Conservation (phyloP, 2,888 invertebrate genomes). For the Phymatocera aterrima region DNA sequence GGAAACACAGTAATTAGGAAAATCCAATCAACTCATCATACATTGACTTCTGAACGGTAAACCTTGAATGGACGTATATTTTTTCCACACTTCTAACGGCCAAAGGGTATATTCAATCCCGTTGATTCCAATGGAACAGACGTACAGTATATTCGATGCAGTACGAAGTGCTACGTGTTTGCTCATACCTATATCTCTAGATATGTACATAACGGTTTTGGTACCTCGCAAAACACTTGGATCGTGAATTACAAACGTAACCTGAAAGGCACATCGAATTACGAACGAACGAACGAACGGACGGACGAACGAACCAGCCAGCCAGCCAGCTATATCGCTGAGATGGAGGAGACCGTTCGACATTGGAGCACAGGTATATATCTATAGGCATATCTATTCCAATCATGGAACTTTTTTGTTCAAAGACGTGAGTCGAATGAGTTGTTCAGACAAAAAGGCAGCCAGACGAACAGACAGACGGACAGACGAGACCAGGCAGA, state of each 20-base stretch:
- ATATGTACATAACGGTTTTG: background rate
- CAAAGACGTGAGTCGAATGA: constrained; percentile 14
- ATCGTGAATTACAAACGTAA: constrained; percentile 2
- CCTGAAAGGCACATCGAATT: constrained; percentile 18
- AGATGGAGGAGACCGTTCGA: constrained; percentile 9
- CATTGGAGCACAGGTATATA: background rate
- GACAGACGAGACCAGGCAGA: background rate
- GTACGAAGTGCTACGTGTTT: background rate
- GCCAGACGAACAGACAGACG: background rate
- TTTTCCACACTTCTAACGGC: background rate
- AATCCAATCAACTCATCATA: constrained; percentile 26
- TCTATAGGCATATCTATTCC: background rate
- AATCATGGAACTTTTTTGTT: constrained; percentile 21
- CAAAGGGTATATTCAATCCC: constrained; percentile 8
- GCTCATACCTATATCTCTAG: background rate
- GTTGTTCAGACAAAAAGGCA: too few relatives aligned
- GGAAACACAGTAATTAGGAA: constrained; percentile 20
- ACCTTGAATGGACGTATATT: background rate
- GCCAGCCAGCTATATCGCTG: background rate
- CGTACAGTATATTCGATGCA: too few relatives aligned
- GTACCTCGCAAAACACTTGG: constrained; percentile 20
- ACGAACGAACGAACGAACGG: too few relatives aligned
- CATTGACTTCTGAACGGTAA: background rate
- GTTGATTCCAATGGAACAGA: background rate
- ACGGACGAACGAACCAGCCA: background rate